A percentile compares a stretch with the other conserved stretches of the same genome.
These are phyloP conservation scores for Drosophila infuscata DNA, from an alignment of 2,888 invertebrate genomes.

Conservation along the genomic window DNA sequence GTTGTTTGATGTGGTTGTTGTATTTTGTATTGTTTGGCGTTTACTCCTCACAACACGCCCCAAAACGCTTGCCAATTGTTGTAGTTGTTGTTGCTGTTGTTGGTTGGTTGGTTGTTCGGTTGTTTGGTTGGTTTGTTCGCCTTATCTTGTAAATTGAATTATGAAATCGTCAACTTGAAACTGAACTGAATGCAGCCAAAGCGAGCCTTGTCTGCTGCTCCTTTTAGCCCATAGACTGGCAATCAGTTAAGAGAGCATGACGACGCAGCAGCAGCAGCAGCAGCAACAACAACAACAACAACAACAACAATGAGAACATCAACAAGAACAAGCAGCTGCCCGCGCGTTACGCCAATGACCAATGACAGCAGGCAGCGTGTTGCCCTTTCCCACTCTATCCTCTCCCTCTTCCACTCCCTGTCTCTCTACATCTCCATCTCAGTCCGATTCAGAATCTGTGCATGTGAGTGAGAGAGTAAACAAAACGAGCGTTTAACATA, in stretches of 20 bases:
- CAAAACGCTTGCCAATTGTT: slow-evolving; percentile 48
- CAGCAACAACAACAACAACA: slow-evolving; percentile 28
- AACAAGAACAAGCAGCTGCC: slow-evolving; percentile 57
- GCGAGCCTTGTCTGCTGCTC: slow-evolving; percentile 64
- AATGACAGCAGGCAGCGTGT: slow-evolving; percentile 63
- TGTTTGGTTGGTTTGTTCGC: slow-evolving; percentile 51
- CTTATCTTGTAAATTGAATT: slow-evolving; percentile 84
- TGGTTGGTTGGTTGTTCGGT: slow-evolving; percentile 44
- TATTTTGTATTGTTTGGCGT: slow-evolving; percentile 40
- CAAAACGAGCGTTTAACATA: slow-evolving; percentile 82
- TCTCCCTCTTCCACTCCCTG: not conserved
- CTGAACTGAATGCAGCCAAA: slow-evolving; percentile 73
- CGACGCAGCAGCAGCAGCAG: slow-evolving; percentile 52
- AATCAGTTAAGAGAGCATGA: slow-evolving; percentile 81
- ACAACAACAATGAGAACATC: slow-evolving; percentile 37
- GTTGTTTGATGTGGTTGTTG: slow-evolving; percentile 20
- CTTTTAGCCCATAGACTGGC: slow-evolving; percentile 75
- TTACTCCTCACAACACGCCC: slow-evolving; percentile 71
- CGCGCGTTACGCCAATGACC: slow-evolving; percentile 75
- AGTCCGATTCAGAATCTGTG: slow-evolving; percentile 27
- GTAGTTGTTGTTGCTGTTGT: slow-evolving; percentile 36
- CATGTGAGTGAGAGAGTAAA: slow-evolving; percentile 62
- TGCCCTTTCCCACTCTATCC: slow-evolving; percentile 27
- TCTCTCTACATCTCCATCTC: not conserved
- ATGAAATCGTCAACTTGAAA: slow-evolving; percentile 83